Percentiles rank a stretch among this genome's conserved stretches.
These are phyloP conservation scores for Erythrocebus patas DNA, from an alignment of 2,113 vertebrate genomes.

Conservation along the genomic window DNA sequence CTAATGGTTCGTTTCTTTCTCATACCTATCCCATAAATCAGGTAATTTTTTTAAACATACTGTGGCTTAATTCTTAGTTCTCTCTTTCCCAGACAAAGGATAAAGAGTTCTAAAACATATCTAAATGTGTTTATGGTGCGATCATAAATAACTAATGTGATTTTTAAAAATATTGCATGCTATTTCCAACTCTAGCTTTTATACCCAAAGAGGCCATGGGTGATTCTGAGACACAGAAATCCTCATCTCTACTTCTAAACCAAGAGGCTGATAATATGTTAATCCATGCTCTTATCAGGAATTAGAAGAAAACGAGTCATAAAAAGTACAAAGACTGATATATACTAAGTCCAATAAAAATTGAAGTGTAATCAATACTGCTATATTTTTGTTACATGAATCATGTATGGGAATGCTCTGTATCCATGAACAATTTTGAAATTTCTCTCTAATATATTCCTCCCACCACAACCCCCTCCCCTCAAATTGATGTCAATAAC, in stretches of 20 bases:
- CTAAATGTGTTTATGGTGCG: background rate
- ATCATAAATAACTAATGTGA: background rate
- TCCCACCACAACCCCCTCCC: background rate
- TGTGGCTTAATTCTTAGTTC: background rate
- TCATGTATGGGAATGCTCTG: background rate
- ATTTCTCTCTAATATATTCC: conserved; percentile 18
- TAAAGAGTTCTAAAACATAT: background rate
- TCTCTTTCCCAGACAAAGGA: background rate
- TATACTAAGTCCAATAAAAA: conserved; percentile 17
- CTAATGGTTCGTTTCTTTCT: background rate
- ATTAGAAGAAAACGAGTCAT: conserved; percentile 3
- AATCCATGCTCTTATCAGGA: background rate
- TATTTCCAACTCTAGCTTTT: background rate
- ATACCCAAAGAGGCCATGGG: background rate
- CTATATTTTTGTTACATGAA: background rate
- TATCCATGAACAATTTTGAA: conserved; percentile 18
- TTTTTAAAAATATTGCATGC: background rate
- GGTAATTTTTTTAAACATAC: background rate
- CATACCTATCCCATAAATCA: background rate
- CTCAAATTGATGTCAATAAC: background rate
- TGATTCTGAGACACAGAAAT: conserved; percentile 4
- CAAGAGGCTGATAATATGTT: background rate
- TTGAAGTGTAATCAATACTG: background rate
- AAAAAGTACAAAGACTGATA: background rate
- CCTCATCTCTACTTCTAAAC: conserved; percentile 31